Evolutionary conservation across 2,113 vertebrate genomes (phyloP), one percentile per base, ranked within the genome.

Genomic region (Rostratula benghalensis): DNA sequence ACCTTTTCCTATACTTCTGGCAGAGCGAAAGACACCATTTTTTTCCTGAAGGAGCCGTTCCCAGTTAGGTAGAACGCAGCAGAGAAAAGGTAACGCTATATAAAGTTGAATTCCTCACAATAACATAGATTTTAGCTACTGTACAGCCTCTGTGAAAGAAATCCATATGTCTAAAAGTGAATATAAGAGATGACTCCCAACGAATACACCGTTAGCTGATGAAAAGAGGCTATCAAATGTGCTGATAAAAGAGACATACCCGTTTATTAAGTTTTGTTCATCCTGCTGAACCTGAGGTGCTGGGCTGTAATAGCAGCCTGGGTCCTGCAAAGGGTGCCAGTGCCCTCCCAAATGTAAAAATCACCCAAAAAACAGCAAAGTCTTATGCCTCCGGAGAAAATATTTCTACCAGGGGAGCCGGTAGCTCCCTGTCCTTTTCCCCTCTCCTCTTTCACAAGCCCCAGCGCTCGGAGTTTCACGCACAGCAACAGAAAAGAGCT

Each of bases 81-180:
- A 89, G 54, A 46, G 10, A 86, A 96, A 96, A 83, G 57, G 68
- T 93, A 77, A 73, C 64, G 54, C 23, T 92, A 65, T 70, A 90
- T 77, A 80, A 87, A 95, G 50, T 79, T 71, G 37, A 57, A 75
- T 83, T 74, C 50, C 84, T 41, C n/a, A 50, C n/a, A 87, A 73
- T 6, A 76, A 68, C 77, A 83, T 12, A 54, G 33, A 63, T 91
- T 93, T 95, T 88, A 91, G 18, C 45, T 71, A 51, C 45, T 50
- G 7, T 56, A 59, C 39, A 53, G 15, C 45, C 31, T 51, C 79
- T 56, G 30, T 90, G 35, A 56, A 56, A 92, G 92, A 98, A 94
- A 96, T 76, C 82, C 89, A 53, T 28, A 87, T 43, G 35, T 80
- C 89, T 89, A 60, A 76, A 95, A 82, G 31, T 79, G 79, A 98